Conservation (phyloP, 2,888 invertebrate species). For the Clepsis dumicolana region DNA sequence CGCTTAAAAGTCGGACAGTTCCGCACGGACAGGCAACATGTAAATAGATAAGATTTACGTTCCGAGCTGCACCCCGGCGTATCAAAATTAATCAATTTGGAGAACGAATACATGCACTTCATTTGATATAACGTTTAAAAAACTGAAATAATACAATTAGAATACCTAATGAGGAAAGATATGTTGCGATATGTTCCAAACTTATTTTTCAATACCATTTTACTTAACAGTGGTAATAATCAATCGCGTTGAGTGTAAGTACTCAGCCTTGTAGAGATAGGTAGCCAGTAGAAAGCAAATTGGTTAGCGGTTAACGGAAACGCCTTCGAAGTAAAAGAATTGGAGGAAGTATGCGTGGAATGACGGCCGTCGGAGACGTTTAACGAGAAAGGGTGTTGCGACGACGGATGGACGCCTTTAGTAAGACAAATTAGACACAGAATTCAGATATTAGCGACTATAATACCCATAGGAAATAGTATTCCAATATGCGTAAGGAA, state of each 20-base stretch:
- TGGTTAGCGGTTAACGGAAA: conserved; percentile 28
- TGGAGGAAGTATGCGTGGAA: conserved; percentile 34
- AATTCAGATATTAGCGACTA: background rate
- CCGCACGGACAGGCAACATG: too few relatives aligned
- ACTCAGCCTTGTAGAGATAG: background rate
- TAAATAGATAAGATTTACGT: too few relatives aligned
- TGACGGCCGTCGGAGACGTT: conserved; percentile 19
- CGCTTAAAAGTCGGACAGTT: too few relatives aligned
- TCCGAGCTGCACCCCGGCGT: too few relatives aligned
- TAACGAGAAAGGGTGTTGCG: conserved; percentile 21
- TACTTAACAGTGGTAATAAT: background rate
- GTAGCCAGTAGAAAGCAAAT: conserved; percentile 31
- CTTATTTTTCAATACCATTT: background rate
- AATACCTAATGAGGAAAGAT: too few relatives aligned
- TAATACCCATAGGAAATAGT: background rate
- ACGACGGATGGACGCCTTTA: background rate
- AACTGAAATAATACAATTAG: too few relatives aligned
- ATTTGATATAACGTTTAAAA: too few relatives aligned
- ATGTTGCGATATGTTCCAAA: background rate
- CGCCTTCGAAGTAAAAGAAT: conserved; percentile 27
- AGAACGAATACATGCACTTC: too few relatives aligned
- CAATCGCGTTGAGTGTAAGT: conserved; percentile 3
- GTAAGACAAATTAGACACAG: too few relatives aligned
- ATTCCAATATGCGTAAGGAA: background rate
- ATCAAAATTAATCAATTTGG: too few relatives aligned